Conservation (phyloP, 2,797 vertebrate species). For the Arrhamphus sclerolepis region DNA sequence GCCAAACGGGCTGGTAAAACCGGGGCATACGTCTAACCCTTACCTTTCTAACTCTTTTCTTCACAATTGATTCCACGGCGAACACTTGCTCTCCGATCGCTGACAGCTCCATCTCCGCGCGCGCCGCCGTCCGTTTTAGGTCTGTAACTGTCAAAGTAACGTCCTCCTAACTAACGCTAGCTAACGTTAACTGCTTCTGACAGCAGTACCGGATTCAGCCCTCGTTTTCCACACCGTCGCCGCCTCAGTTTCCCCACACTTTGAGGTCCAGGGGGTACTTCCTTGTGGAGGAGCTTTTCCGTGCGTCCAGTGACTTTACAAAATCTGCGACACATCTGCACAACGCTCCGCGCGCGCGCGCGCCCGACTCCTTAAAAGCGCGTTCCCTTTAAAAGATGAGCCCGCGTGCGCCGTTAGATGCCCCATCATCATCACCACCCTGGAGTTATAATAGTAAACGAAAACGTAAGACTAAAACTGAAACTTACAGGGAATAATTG, state of each 20-base stretch:
- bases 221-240: constrained; percentile 2
- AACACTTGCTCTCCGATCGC: constrained; percentile 98
- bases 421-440: constrained; percentile 42
- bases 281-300: constrained; percentile 49
- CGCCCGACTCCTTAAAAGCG: constrained; percentile 54
- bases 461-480: too few species aligned
- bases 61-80: constrained; percentile 93
- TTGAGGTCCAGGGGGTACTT: constrained; percentile 42
- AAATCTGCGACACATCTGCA: constrained; percentile 89
- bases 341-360: constrained; percentile 67
- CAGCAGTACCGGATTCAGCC: constrained; percentile 2
- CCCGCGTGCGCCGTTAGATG: constrained; percentile 59
- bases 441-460: too few species aligned
- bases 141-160: constrained; percentile 43
- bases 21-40: neutral
- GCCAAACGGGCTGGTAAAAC: neutral
- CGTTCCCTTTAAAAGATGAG: constrained; percentile 39
- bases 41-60: constrained; percentile 96
- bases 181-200: constrained; percentile 33
- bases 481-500: too few species aligned
- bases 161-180: too few species aligned
- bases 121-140: constrained; percentile 30
- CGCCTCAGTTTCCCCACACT: constrained; percentile 14
- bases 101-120: constrained; percentile 91
- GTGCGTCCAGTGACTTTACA: constrained; percentile 80